phyloP scores from a whole-genome alignment of 2,113 vertebrate species.

The Gnathonemus echidnorhynchus region DNA sequence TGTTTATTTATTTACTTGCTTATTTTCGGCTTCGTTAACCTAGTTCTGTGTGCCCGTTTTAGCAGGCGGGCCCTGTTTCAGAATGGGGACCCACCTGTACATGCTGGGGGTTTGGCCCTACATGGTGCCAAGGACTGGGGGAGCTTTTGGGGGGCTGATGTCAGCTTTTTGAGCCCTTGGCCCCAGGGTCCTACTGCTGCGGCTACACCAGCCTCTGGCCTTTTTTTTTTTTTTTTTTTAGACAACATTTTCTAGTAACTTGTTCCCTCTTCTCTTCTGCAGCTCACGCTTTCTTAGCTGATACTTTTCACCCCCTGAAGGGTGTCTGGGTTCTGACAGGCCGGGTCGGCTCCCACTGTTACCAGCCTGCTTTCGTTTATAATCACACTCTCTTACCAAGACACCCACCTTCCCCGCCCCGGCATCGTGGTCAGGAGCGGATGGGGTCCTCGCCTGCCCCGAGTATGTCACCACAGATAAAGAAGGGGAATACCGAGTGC shows the following conservation, averaged over 20 bases:
- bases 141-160: background rate
- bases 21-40: background rate
- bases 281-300: background rate
- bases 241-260: constrained; percentile 41
- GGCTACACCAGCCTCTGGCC: constrained; percentile 47
- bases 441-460: constrained; percentile 49
- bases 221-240: constrained; percentile 42
- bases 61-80: background rate
- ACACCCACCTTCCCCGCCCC: background rate
- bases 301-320: background rate
- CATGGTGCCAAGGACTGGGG: background rate
- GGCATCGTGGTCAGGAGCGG: background rate
- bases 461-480: constrained; percentile 48
- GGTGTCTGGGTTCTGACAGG: background rate
- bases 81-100: background rate
- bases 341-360: background rate
- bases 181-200: constrained; percentile 26
- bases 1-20: constrained; percentile 2
- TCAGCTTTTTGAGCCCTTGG: background rate
- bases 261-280: constrained; percentile 9
- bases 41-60: background rate
- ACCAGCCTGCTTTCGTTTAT: background rate
- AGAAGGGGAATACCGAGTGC: constrained; percentile 41
- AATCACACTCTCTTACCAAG: background rate
- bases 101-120: background rate